Evolutionary conservation across 2,888 invertebrate species (phyloP), one percentile per base, ranked within the genome.

Genomic region (Steinernema scapterisci): DNA sequence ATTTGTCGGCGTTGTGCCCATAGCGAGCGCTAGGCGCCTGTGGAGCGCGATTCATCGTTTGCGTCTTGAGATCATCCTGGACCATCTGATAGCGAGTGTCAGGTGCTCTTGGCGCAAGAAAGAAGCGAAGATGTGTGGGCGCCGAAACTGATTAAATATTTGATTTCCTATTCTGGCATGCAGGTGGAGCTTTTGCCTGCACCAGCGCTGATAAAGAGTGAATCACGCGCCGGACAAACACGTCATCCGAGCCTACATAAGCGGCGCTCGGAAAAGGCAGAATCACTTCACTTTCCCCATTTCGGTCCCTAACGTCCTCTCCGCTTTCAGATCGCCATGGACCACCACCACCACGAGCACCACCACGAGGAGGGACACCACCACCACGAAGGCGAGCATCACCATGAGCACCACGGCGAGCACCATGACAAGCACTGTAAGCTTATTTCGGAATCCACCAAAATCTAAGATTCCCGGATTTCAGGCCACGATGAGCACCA

Each of bases 291-390:
- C 16, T 9, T 38, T 63, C 63, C 31, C 11, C 7, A 13, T 5
- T 48, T 19, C 7, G 19, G 5, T 3, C 13, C 48, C 13, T 19
- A n/a, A 48, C 48, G 19, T 19, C n/a, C 31, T 11, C 63, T 21
- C 13, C 63, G 21, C 31, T 63, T 63, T 63, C 54, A 54, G 54
- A 27, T 19, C 27, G 63, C 63, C 63, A 63, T 63, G 63, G 63
- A 63, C 63, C 63, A 63, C 63, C 63, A 63, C n/a, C 63, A 63
- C 63, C 27, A 63, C 11, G 63, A 63, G 63, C 63, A 63, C 63
- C 63, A 63, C 63, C 31, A 63, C 31, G 63, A 63, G 63, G 31
- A 16, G 6, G 27, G 9, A 6, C 63, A 63, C 31, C 27, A 63
- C 16, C 63, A 63, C 63, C 2, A 63, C 3, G 63, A 31, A 3